Evolutionary conservation across 2,113 vertebrate genomes (phyloP).

Genomic region (zebrafish (Danio rerio)): DNA sequence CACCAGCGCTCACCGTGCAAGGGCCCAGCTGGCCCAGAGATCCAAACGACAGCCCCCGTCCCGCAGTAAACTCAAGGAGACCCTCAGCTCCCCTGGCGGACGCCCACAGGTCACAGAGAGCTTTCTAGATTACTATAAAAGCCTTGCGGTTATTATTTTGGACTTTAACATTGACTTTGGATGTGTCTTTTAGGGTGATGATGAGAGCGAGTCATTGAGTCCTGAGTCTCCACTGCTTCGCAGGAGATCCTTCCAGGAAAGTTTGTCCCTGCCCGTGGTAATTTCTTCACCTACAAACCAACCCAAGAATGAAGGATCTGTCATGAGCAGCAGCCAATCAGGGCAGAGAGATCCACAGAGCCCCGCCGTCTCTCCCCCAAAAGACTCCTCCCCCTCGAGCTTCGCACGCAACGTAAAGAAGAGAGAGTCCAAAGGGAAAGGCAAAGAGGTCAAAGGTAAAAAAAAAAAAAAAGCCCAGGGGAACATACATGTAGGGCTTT

Average conservation of each 20-base stretch:
- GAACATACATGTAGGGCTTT: neutral
- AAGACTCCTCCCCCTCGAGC: conserved; percentile 79
- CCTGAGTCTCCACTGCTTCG: conserved; percentile 46
- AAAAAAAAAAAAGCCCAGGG: conserved; percentile 31
- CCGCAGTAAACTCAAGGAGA: conserved; percentile 85
- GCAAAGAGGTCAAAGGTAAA: conserved; percentile 84
- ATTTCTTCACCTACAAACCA: conserved; percentile 67
- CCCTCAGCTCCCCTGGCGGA: conserved; percentile 63
- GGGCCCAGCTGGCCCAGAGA: conserved; percentile 86
- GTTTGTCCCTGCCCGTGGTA: conserved; percentile 67
- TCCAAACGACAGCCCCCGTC: conserved; percentile 87
- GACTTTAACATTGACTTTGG: neutral
- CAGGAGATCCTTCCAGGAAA: conserved; percentile 78
- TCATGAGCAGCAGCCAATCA: conserved; percentile 68
- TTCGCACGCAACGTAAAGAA: conserved; percentile 79
- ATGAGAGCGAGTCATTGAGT: conserved; percentile 70
- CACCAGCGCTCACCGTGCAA: conserved; percentile 87
- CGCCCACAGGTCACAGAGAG: conserved; percentile 68
- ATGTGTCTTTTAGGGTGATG: conserved; percentile 58
- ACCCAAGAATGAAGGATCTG: conserved; percentile 67
- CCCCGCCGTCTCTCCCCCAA: conserved; percentile 70
- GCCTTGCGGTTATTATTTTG: too few relatives aligned
- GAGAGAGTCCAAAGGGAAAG: conserved; percentile 85
- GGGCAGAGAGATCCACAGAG: conserved; percentile 70
- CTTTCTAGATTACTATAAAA: too few relatives aligned